phyloP scores from a whole-genome alignment of 2,888 invertebrate species.

The Nycteola revayana region DNA sequence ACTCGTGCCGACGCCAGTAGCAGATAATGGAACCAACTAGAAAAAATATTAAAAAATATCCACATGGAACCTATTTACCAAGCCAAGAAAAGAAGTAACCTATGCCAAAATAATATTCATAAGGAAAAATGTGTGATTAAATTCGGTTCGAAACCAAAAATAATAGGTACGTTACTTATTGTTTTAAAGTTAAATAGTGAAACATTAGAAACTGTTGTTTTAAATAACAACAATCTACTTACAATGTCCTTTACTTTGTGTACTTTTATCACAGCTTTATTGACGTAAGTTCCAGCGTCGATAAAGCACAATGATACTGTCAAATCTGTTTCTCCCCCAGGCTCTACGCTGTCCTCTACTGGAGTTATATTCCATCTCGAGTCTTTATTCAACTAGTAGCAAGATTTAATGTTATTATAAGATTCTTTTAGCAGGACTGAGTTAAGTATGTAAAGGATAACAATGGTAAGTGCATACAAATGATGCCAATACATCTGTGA shows the following conservation, averaged over 20 bases:
- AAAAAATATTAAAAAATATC: slow-evolving; percentile 11
- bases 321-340: slow-evolving; percentile 64
- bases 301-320: slow-evolving; percentile 53
- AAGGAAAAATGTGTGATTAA: too few relatives aligned
- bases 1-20: slow-evolving; percentile 85
- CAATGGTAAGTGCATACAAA: too few relatives aligned
- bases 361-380: slow-evolving; percentile 64
- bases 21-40: slow-evolving; percentile 73
- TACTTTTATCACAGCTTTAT: slow-evolving; percentile 66
- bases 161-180: too few relatives aligned
- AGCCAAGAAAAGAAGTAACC: too few relatives aligned
- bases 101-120: too few relatives aligned
- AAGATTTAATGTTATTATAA: not conserved
- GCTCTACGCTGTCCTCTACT: slow-evolving; percentile 55
- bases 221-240: too few relatives aligned
- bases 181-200: not conserved
- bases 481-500: too few relatives aligned
- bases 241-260: slow-evolving; percentile 74
- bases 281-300: slow-evolving; percentile 64
- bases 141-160: too few relatives aligned
- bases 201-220: too few relatives aligned
- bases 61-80: not conserved
- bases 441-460: too few relatives aligned
- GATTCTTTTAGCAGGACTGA: too few relatives aligned
- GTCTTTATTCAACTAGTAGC: slow-evolving; percentile 59